Evolutionary conservation across 2,113 vertebrate species (phyloP).

Genomic region (Chloroceryle aenea): DNA sequence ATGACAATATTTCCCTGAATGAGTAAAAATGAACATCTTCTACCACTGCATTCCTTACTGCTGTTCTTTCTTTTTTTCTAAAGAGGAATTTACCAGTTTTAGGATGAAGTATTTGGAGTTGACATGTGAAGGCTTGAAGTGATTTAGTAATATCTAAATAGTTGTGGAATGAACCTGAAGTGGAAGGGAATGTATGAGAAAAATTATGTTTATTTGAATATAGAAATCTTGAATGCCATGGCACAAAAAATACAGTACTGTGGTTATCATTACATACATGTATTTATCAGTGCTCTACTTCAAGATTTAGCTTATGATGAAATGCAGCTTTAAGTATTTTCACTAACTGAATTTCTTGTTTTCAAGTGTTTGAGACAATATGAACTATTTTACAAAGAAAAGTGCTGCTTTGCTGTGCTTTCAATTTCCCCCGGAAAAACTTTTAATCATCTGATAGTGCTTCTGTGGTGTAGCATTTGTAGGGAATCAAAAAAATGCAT

Average conservation of each 20-base stretch:
- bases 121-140: background rate
- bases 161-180: background rate
- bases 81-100: background rate
- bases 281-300: background rate
- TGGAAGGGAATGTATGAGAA: background rate
- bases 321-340: constrained; percentile 25
- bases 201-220: background rate
- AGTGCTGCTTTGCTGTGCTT: background rate
- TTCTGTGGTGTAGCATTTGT: background rate
- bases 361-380: background rate
- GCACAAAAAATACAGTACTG: background rate
- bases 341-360: background rate
- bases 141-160: background rate
- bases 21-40: background rate
- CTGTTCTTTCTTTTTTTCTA: background rate
- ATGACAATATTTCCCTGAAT: background rate
- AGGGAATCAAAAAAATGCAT: background rate
- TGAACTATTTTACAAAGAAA: constrained; percentile 12
- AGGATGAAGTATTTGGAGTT: background rate
- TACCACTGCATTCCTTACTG: background rate
- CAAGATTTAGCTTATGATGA: background rate
- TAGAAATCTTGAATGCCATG: background rate
- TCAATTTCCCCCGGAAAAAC: background rate
- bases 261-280: background rate
- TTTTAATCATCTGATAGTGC: background rate